These are phyloP conservation scores for Bombycilla garrulus DNA, from an alignment of 2,113 vertebrate species.

Conservation along the genomic window DNA sequence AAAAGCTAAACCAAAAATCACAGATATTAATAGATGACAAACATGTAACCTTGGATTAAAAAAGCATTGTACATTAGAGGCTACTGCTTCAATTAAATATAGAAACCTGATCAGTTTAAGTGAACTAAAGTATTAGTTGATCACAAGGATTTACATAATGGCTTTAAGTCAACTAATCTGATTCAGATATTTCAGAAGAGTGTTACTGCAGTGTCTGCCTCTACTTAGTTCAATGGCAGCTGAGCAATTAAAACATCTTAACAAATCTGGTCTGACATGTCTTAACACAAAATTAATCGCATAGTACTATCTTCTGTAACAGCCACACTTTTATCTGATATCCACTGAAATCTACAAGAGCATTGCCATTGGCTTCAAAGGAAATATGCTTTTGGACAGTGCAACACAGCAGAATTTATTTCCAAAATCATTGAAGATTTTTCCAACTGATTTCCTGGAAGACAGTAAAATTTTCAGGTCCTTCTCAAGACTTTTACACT, in stretches of 20 bases:
- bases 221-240: not conserved
- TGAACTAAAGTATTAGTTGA: not conserved
- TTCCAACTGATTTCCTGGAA: not conserved
- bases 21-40: not conserved
- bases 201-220: not conserved
- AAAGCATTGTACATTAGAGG: not conserved
- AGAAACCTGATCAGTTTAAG: not conserved
- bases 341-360: not conserved
- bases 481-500: not conserved
- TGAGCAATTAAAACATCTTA: not conserved
- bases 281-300: not conserved
- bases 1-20: not conserved
- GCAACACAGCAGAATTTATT: not conserved
- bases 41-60: not conserved
- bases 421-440: not conserved
- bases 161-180: not conserved
- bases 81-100: not conserved
- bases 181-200: not conserved
- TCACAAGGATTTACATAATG: not conserved
- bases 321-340: not conserved
- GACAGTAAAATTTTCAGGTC: not conserved
- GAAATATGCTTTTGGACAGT: not conserved
- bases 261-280: not conserved
- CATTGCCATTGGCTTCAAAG: not conserved
- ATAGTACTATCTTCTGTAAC: not conserved